phyloP scores from a whole-genome alignment of 2,797 vertebrate species.

The Anguilla pacifica region DNA sequence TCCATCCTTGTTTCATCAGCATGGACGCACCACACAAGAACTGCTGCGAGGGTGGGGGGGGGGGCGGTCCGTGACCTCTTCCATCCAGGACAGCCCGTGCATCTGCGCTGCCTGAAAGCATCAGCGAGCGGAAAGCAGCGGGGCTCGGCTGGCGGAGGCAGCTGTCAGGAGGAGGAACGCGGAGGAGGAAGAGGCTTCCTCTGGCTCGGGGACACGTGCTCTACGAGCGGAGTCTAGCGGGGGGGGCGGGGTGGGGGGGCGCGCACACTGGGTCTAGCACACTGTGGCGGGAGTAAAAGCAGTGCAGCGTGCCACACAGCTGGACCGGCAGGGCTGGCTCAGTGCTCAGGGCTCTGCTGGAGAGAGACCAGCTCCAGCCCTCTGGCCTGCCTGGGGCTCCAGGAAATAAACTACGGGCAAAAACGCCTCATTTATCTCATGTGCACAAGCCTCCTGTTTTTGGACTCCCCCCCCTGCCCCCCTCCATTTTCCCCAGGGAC shows the following conservation, averaged over 20 bases:
- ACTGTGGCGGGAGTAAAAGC: not conserved
- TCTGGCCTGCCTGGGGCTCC: not conserved
- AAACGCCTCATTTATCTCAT: not conserved
- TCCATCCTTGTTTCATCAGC: not conserved
- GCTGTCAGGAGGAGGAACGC: conserved; percentile 10
- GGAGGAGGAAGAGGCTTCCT: not conserved
- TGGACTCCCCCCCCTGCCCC: not conserved
- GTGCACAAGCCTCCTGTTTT: not conserved
- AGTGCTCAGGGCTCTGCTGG: not conserved
- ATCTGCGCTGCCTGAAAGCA: not conserved
- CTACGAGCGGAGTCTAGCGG: not conserved
- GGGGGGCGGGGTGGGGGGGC: not conserved
- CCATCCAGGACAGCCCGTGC: not conserved
- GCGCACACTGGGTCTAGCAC: not conserved
- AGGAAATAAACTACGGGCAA: not conserved
- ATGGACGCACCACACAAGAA: not conserved
- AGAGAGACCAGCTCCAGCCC: not conserved
- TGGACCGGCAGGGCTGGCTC: not conserved
- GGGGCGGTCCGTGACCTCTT: not conserved
- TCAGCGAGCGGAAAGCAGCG: not conserved
- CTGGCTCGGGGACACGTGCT: not conserved
- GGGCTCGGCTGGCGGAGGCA: not conserved
- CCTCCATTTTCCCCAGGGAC: not conserved
- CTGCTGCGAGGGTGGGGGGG: not conserved
- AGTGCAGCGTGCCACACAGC: not conserved